Percentiles rank a stretch among this genome's conserved stretches.
These are phyloP conservation scores for Semnopithecus entellus DNA, from an alignment of 2,113 vertebrate species.

Conservation along the genomic window DNA sequence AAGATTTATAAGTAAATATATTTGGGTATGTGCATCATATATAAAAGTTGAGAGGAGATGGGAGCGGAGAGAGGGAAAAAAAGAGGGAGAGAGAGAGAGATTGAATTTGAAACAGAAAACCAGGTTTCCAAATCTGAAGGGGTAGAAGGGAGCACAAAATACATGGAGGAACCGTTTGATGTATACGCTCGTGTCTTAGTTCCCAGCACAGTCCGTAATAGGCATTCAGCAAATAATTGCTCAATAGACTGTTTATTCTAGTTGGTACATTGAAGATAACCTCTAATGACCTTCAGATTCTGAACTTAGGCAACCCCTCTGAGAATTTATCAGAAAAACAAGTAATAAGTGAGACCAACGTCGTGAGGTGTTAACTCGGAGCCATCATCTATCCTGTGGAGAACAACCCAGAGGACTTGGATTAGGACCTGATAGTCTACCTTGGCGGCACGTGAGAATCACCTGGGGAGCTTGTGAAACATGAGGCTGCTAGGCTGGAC, in stretches of 20 bases:
- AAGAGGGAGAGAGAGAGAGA: neutral
- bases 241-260: neutral
- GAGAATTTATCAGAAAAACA: neutral
- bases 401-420: neutral
- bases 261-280: neutral
- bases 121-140: neutral
- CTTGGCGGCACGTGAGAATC: neutral
- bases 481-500: neutral
- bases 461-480: neutral
- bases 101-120: neutral
- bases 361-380: neutral
- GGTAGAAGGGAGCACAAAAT: neutral
- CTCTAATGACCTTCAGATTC: neutral
- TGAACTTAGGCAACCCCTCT: neutral
- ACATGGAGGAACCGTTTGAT: neutral
- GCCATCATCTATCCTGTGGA: neutral
- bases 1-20: neutral
- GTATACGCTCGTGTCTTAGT: accelerated
- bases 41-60: neutral
- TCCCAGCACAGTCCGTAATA: neutral
- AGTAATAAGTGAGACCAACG: neutral
- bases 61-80: too few species aligned
- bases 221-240: neutral
- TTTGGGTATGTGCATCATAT: neutral
- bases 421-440: neutral